These are phyloP conservation scores for Epizoanthus stellaris DNA, from an alignment of 92 coral and sea anemone species.

Conservation along the genomic window DNA sequence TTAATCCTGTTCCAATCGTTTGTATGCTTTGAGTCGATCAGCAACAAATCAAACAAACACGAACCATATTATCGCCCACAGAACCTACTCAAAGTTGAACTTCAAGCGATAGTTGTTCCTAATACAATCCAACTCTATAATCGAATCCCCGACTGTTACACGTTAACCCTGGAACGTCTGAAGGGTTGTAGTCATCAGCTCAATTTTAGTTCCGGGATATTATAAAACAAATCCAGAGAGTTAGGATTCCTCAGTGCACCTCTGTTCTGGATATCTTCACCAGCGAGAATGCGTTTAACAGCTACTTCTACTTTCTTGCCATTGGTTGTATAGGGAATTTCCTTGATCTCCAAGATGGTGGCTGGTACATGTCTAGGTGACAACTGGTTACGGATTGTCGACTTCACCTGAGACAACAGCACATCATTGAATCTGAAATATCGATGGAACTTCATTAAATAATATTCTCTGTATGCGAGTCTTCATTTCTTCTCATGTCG, in stretches of 20 bases:
- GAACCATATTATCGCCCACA: too few species aligned
- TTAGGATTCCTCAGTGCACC: conserved; percentile 94
- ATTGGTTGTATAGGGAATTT: conserved; percentile 97
- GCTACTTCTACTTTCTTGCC: conserved; percentile 99
- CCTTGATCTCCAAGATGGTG: conserved; percentile 80
- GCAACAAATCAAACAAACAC: too few species aligned
- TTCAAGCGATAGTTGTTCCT: too few species aligned
- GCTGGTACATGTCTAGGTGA: conserved; percentile 97
- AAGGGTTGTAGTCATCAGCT: not conserved
- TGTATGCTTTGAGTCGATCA: too few species aligned
- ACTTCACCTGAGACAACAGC: conserved; percentile 54
- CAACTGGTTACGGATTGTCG: conserved; percentile 75
- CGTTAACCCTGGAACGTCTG: too few species aligned
- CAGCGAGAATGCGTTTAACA: conserved; percentile 89
- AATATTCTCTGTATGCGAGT: too few species aligned
- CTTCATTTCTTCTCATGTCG: too few species aligned
- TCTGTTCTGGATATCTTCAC: conserved; percentile 79
- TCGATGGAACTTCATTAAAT: too few species aligned
- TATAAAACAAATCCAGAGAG: conserved; percentile 80
- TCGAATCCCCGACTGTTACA: too few species aligned
- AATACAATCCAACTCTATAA: too few species aligned
- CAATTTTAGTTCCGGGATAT: conserved; percentile 70
- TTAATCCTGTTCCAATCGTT: too few species aligned
- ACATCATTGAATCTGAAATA: conserved; percentile 67
- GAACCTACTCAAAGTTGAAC: too few species aligned